Base-by-base conservation (phyloP, 2,888 invertebrate species). In the Melanophora roralis region DNA sequence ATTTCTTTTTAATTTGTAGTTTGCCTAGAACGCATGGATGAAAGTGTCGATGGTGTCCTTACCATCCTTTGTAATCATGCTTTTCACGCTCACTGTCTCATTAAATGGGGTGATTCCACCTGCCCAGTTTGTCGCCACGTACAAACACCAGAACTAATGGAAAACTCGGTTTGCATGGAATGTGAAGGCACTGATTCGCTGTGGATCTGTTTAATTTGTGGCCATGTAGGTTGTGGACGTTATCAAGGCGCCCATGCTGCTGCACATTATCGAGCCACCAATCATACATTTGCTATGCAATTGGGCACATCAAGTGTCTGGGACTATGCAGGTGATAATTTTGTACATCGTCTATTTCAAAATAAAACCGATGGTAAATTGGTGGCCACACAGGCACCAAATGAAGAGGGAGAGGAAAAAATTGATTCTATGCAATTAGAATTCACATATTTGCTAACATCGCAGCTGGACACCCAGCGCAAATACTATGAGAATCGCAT, bases 121-220 rank as follows among this genome's bases (percentile, higher is more conserved):
- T 99, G 99, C 89, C 99, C 99, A 0, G 98, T 99, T 73, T 99
- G 99, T 89, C 95, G 99, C 4, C 93, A 92, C 57, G 93, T 92
- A 0, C 92, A 92, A 84, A 91, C 91, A 21, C 92, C 92, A 0
- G 92, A 92, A 82, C 91, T 92, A 73, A 89, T 90, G 83, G 92
- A 91, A 86, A 92, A 88, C 86, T 92, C 90, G 82, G 93, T 89
- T 87, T 93, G 90, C 89, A 93, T 89, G 92, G 92, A 90, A 89
- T 92, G 92, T 80, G 92, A 91, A 53, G 90, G 89, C 62, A 90
- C 94, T 0, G 96, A 97, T 84, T 94, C 97, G 68, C 91, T 99
- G 4, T 99, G 99, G 99, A 99, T 99, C 84, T 99, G 99, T 88
- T 92, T 99, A 67, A 97, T 99, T 81, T 99, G 99, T 89, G 99